These are phyloP conservation scores for Holothuria glaberrima DNA, from an alignment of 35 echinoderm and acorn worm genomes.

Conservation along the genomic window DNA sequence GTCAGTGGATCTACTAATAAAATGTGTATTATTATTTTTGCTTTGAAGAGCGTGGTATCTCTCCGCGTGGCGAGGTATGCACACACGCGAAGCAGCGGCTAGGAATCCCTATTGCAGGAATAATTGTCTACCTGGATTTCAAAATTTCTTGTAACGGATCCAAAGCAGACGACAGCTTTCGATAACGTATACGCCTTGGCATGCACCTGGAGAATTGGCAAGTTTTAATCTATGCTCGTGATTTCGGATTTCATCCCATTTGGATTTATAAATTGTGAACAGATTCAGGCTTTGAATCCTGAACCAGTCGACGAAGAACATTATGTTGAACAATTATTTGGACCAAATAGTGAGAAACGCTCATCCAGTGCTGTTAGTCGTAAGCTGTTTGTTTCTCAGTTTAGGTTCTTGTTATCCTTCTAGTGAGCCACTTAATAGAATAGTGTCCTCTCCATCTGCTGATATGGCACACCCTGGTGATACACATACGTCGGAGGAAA, in stretches of 20 bases:
- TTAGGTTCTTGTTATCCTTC: conserved; percentile 51
- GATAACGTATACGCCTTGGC: too few species aligned
- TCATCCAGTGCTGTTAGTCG: conserved; percentile 30
- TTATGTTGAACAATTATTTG: conserved; percentile 40
- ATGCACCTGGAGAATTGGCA: too few species aligned
- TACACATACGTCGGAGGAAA: too few species aligned
- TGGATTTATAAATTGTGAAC: too few species aligned
- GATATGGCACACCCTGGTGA: not conserved
- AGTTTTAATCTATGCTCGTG: too few species aligned
- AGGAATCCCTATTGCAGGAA: not conserved
- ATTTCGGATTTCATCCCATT: too few species aligned
- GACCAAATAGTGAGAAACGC: conserved; percentile 34
- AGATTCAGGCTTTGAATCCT: conserved; percentile 1
- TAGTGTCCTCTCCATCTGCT: not conserved
- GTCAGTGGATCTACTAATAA: conserved; percentile 5
- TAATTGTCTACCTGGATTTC: too few species aligned
- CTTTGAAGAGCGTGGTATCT: not conserved
- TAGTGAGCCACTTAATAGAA: conserved; percentile 52
- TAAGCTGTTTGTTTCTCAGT: conserved; percentile 24
- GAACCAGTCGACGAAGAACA: not conserved
- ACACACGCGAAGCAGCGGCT: not conserved
- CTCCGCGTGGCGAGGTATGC: conserved; percentile 10
- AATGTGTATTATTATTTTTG: conserved; percentile 22
- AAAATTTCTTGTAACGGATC: too few species aligned
- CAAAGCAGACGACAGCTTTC: too few species aligned